Conservation (phyloP, 2,797 vertebrate species). For the Siniperca obscura region DNA sequence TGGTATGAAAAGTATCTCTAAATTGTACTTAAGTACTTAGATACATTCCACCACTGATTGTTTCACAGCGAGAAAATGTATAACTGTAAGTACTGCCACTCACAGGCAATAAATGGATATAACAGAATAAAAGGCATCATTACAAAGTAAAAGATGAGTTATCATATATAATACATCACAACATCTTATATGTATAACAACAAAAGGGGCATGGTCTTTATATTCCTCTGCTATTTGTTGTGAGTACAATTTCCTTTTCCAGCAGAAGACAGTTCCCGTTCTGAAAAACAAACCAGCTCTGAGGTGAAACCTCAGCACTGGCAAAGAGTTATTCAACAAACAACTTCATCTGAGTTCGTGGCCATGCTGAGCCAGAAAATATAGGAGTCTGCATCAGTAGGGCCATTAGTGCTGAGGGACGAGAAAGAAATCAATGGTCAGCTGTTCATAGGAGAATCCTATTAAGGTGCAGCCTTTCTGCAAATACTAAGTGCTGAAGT, state of each 20-base stretch:
- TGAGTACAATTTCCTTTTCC: neutral
- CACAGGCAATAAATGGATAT: slow-evolving; percentile 28
- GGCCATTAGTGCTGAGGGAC: slow-evolving; percentile 90
- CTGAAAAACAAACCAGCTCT: slow-evolving; percentile 3
- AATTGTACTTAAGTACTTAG: neutral
- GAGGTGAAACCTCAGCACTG: slow-evolving; percentile 4
- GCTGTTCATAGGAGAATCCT: slow-evolving; percentile 84
- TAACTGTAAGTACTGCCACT: slow-evolving; percentile 24
- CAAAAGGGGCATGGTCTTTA: neutral
- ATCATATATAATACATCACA: neutral
- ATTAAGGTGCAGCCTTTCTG: slow-evolving; percentile 85
- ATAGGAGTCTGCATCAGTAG: slow-evolving; percentile 79
- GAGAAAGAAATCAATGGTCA: slow-evolving; percentile 87
- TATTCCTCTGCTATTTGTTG: neutral
- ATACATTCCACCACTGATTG: neutral
- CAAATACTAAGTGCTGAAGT: slow-evolving; percentile 79
- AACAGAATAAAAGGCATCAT: neutral
- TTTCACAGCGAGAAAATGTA: neutral
- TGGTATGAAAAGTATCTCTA: neutral
- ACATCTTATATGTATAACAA: neutral
- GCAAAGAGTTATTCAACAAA: slow-evolving; percentile 39
- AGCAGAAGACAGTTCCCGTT: neutral
- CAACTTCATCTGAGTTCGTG: slow-evolving; percentile 38
- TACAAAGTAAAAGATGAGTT: too few species aligned
- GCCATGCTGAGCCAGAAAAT: slow-evolving; percentile 77